Percentiles rank a stretch among this genome's conserved stretches.
Conservation (phyloP, 2,888 invertebrate species). For the Pristionchus arcanus region DNA sequence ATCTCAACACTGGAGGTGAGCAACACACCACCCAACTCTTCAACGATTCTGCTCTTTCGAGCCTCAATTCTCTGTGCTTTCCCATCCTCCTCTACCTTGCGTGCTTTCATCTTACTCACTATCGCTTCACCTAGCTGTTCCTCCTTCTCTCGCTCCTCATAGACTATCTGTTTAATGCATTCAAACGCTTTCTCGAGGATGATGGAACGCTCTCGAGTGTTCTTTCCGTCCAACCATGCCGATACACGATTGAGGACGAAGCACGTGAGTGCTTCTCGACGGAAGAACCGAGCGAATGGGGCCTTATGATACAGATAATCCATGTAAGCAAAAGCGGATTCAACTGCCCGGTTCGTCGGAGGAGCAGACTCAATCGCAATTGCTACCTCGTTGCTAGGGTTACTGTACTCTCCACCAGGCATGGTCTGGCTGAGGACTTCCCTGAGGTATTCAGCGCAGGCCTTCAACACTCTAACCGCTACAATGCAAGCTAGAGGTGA, state of each 20-base stretch:
- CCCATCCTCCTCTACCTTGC: constrained; percentile 5
- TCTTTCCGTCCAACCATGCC: constrained; percentile 6
- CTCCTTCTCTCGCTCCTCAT: neutral
- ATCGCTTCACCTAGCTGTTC: neutral
- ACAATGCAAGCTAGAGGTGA: neutral
- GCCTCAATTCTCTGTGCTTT: neutral
- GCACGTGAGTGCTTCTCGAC: neutral
- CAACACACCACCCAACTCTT: too few species aligned
- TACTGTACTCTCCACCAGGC: neutral
- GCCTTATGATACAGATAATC: neutral
- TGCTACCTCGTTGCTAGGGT: neutral
- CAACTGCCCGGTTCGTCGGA: too few species aligned
- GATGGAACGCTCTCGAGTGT: neutral
- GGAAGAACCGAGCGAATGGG: neutral
- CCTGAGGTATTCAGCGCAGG: neutral
- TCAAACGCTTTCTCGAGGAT: constrained; percentile 13
- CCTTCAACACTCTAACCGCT: neutral
- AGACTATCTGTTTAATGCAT: neutral
- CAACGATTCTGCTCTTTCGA: neutral
- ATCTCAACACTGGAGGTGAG: neutral
- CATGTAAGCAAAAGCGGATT: too few species aligned
- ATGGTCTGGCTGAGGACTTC: neutral
- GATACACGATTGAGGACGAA: constrained; percentile 6
- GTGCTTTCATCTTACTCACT: too few species aligned
- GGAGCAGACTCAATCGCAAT: too few species aligned